Evolutionary conservation across 2,888 invertebrate genomes (phyloP).

Genomic region (Polydrusus pterygomalis): DNA sequence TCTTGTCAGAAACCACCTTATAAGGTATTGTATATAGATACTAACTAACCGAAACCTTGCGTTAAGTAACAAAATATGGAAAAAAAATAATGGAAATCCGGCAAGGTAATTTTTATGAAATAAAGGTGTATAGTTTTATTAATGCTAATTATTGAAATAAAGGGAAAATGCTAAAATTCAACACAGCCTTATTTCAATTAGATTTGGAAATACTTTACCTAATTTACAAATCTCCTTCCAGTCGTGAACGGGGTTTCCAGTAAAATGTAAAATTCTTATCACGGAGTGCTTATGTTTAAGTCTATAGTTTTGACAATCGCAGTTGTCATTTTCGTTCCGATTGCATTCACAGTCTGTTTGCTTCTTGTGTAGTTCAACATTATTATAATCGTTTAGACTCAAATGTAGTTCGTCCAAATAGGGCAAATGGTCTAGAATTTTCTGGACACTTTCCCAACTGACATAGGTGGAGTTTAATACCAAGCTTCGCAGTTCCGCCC

Average conservation of each 20-base stretch:
- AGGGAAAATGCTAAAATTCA: no score
- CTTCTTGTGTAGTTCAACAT: conserved; percentile 79
- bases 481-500: conserved; percentile 82
- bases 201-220: no score
- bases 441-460: conserved; percentile 88
- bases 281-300: conserved; percentile 75
- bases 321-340: conserved; percentile 62
- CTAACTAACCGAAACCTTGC: no score
- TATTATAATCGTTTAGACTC: conserved; percentile 91
- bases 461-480: conserved; percentile 92
- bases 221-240: conserved; percentile 91
- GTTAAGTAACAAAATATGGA: no score
- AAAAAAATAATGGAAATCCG: no score
- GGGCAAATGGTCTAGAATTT: conserved; percentile 84
- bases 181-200: no score
- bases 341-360: conserved; percentile 61
- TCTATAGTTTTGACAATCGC: conserved; percentile 62
- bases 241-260: conserved; percentile 88
- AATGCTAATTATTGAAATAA: no score
- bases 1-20: no score
- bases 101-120: no score
- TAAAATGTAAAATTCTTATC: conserved; percentile 89
- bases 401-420: conserved; percentile 93
- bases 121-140: no score
- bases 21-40: no score